Percentiles rank a stretch among this genome's conserved stretches.
Evolutionary conservation across 2,113 vertebrate genomes (phyloP).

Genomic region (Panurus biarmicus): DNA sequence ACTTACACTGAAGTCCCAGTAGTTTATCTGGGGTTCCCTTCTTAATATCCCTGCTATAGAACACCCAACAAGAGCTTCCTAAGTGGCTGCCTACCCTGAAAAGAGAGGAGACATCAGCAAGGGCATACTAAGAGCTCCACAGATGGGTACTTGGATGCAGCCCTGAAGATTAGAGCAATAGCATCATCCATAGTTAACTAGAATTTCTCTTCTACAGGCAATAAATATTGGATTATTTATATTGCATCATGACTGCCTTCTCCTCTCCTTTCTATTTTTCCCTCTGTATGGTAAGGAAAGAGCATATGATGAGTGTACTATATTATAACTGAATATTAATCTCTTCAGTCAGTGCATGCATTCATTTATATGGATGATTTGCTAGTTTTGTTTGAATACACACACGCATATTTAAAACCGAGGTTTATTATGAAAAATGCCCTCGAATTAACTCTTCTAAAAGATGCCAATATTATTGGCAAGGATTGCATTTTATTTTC

Average conservation of each 20-base stretch:
- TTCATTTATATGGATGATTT: conserved; percentile 68
- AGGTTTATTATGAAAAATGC: conserved; percentile 64
- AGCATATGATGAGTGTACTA: conserved; percentile 38
- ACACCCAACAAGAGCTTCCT: not conserved
- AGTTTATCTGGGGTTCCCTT: not conserved
- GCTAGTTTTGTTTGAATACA: conserved; percentile 67
- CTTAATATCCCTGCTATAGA: not conserved
- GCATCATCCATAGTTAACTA: not conserved
- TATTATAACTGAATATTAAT: conserved; percentile 64
- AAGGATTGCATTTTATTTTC: conserved; percentile 57
- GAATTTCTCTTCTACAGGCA: conserved; percentile 10
- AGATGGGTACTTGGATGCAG: not conserved
- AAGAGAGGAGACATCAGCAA: not conserved
- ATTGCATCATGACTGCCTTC: conserved; percentile 5
- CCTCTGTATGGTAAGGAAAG: conserved; percentile 26
- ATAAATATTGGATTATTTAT: conserved; percentile 55
- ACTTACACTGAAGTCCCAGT: not conserved
- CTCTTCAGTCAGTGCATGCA: conserved; percentile 46
- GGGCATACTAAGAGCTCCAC: not conserved
- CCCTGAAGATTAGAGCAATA: not conserved
- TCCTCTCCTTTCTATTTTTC: not conserved
- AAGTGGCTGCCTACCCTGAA: not conserved
- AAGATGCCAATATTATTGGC: conserved; percentile 62
- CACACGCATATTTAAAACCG: conserved; percentile 46
- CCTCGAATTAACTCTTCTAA: conserved; percentile 62